Evolutionary conservation across 1,140 invertebrate genomes (phyloP), one percentile per base, ranked within the genome.

Genomic region (Lerema accius): DNA sequence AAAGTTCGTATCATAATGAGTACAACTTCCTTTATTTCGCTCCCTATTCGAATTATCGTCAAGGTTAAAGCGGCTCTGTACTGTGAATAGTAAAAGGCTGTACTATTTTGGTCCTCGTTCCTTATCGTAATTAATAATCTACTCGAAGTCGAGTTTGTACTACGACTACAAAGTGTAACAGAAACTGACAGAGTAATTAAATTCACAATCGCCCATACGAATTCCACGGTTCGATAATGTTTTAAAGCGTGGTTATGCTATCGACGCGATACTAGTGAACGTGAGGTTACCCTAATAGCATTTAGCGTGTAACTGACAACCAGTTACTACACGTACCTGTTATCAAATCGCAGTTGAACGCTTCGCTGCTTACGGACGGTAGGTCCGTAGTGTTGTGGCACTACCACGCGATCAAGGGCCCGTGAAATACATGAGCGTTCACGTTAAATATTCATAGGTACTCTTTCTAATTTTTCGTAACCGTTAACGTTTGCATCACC

Each of bases 321-420:
- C 28, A 58, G 55, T 56, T 56, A 58, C 55, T 26, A 58, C 60
- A 63, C 71, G 70, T 65, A 73, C 28, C 9, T 32, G 28, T 81
- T 85, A 84, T 82, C 80, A 80, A 82, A 86, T 80, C 73, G 78
- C 69, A 69, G 79, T 69, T 63, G 65, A 53, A 73, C 69, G 76
- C 73, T 69, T 74, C 76, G 77, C 58, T 82, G 76, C 71, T 65
- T 76, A 74, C 73, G 62, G 76, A 63, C 67, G 76, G 70, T 65
- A 63, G 28, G 19, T 14, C 19, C 17, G n/a, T 10, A n/a, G 26
- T 32, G 46, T 49, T 32, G 19, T 19, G n/a, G n/a, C 5, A 15
- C 42, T 56, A 17, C 71, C 68, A 66, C 74, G 69, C 71, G 76
- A 60, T 68, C 76, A 84, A 80, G 81, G 84, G 82, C 68, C 76